These are phyloP conservation scores for Tetragonula carbonaria DNA, from an alignment of 2,888 invertebrate species.

Conservation along the genomic window DNA sequence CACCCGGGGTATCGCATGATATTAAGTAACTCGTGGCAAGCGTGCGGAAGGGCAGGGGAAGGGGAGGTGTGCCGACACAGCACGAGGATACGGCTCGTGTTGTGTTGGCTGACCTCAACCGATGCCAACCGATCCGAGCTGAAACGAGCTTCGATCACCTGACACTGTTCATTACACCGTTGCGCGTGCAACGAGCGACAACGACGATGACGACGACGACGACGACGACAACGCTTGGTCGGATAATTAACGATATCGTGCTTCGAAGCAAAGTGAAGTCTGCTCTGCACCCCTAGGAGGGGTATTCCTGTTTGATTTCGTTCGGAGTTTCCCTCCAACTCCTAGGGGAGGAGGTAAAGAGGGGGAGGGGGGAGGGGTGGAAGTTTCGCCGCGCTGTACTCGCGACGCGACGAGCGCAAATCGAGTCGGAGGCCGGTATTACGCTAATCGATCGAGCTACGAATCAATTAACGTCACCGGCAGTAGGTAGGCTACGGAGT, in stretches of 20 bases:
- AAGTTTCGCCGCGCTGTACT: neutral
- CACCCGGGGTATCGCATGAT: constrained; percentile 54
- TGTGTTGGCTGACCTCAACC: constrained; percentile 65
- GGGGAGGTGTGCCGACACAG: constrained; percentile 59
- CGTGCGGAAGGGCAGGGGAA: too few relatives aligned
- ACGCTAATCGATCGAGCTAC: constrained; percentile 60
- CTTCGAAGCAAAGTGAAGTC: constrained; percentile 25
- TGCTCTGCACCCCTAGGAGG: neutral
- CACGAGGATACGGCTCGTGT: constrained; percentile 57
- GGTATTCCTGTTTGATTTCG: constrained; percentile 18
- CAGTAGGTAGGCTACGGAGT: constrained; percentile 16
- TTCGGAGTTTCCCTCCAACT: neutral
- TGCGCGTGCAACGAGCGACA: constrained; percentile 55
- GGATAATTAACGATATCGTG: constrained; percentile 72
- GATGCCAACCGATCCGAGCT: constrained; percentile 66
- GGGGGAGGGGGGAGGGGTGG: too few relatives aligned
- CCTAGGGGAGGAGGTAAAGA: too few relatives aligned
- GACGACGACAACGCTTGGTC: constrained; percentile 16
- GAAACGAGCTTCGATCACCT: constrained; percentile 72
- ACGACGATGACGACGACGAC: constrained; percentile 16
- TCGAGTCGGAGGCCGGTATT: constrained; percentile 35
- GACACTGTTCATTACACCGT: constrained; percentile 72
- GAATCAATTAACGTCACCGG: constrained; percentile 60
- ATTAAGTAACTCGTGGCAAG: constrained; percentile 54
- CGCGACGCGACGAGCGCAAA: constrained; percentile 16